Conservation (phyloP, 2,113 vertebrate species). For the Eulemur rufifrons region DNA sequence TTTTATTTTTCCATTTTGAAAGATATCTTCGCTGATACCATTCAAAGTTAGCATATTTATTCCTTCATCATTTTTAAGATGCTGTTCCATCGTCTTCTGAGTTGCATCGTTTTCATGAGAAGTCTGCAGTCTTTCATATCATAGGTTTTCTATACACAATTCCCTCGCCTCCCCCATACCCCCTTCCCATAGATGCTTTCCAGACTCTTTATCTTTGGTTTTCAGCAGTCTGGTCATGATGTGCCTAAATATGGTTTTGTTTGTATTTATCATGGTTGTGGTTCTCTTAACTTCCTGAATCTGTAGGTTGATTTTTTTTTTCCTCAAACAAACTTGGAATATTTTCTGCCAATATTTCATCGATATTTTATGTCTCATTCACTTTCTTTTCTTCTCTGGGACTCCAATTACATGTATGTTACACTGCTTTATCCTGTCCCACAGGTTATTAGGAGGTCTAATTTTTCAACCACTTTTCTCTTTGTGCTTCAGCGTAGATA, state of each 20-base stretch:
- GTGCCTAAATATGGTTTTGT: not conserved
- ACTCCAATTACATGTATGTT: not conserved
- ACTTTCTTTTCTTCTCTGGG: not conserved
- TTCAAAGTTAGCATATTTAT: not conserved
- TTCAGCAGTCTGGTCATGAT: not conserved
- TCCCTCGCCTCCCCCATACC: not conserved
- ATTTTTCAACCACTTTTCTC: not conserved
- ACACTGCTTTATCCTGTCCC: not conserved
- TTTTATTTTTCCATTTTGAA: slow-evolving; percentile 16
- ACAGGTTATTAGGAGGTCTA: not conserved
- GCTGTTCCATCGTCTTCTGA: slow-evolving; percentile 21
- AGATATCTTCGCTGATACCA: not conserved
- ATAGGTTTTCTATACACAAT: not conserved
- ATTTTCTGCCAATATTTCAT: not conserved
- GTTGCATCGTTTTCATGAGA: not conserved
- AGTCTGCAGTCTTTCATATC: not conserved
- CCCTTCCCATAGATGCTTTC: not conserved
- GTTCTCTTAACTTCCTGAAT: not conserved
- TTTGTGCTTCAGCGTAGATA: not conserved
- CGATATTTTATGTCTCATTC: not conserved
- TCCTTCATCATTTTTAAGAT: not conserved
- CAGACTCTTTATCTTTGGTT: not conserved
- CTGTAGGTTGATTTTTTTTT: not conserved
- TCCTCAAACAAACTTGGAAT: not conserved
- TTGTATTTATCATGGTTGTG: not conserved